Base-by-base conservation (phyloP, 2,113 vertebrate genomes). In the Chionomys nivalis region DNA sequence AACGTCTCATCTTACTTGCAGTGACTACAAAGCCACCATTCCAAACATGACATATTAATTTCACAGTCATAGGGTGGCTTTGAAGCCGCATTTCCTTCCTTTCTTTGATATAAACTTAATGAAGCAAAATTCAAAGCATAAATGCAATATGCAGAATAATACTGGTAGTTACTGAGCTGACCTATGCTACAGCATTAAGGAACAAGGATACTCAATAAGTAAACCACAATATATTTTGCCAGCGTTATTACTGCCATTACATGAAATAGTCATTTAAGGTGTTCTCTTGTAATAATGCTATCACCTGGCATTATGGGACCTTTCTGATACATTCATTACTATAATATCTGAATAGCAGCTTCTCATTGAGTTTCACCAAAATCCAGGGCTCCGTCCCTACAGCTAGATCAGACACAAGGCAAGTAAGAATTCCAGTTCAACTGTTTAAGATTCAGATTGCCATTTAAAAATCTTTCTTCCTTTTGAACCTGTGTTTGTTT, bases 81-180 rank as follows among this genome's bases (percentile, higher is more conserved):
- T 77, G 65, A 72, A 95, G 77, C 63, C 87, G 47, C 7, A 36
- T 42, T 61, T 33, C 36, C 58, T 55, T 73, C 85, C 47, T 23
- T 94, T 83, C 87, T 94, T 96, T 96, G 73, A 94, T 92, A 88
- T 91, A 90, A 95, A 93, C 89, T 63, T 86, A 95, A 97, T 90
- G 87, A 94, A 39, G n/a, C 36, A 82, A 96, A 68, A 85, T 94
- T 86, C 95, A 94, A 76, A 81, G 31, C 52, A 90, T 75, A 90
- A 91, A 96, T 55, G n/a, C 36, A 26, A 86, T 94, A 82, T 82
- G 13, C 39, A 93, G 93, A 86, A 55, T 94, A 90, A 96, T 70
- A 86, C 17, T 52, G 88, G 42, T 68, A 95, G 78, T 93, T 89
- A 83, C 61, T 68, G 16, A 47, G 26, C 70, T 97, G 96, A 90